phyloP scores from a whole-genome alignment of 2,797 vertebrate genomes.

The Xenops minutus region DNA sequence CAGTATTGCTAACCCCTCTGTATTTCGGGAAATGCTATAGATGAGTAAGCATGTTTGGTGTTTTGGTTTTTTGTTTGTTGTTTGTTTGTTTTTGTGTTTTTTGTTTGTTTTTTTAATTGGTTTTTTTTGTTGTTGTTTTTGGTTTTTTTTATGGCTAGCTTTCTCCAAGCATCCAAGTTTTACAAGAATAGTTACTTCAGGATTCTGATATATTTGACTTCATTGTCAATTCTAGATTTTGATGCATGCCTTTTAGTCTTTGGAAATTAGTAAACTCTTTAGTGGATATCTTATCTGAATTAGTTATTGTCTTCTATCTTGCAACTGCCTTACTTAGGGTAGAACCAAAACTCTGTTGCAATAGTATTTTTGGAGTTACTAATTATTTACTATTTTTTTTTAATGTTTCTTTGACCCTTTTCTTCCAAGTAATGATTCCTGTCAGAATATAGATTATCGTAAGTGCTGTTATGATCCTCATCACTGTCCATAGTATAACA shows the following conservation, averaged over 20 bases:
- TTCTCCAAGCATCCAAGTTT: not conserved
- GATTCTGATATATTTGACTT: not conserved
- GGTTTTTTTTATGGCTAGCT: not conserved
- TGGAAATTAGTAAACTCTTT: not conserved
- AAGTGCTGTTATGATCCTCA: not conserved
- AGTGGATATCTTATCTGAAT: not conserved
- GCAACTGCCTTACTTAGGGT: not conserved
- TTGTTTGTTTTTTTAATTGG: too few relatives aligned
- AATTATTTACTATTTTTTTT: not conserved
- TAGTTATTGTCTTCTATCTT: not conserved
- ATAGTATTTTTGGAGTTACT: not conserved
- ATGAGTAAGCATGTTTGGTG: not conserved
- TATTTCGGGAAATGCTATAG: not conserved
- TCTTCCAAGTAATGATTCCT: not conserved
- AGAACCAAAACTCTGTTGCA: not conserved
- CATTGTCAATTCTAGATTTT: not conserved
- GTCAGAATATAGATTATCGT: not conserved
- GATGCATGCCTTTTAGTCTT: conserved; percentile 22
- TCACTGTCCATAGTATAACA: not conserved
- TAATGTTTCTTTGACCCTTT: not conserved
- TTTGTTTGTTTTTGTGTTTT: too few relatives aligned
- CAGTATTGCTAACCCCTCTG: not conserved
- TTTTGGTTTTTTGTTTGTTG: too few relatives aligned
- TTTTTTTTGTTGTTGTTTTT: too few relatives aligned
- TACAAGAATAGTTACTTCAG: not conserved